Conservation (phyloP, 2,888 invertebrate species). For the Limnephilus rhombicus region DNA sequence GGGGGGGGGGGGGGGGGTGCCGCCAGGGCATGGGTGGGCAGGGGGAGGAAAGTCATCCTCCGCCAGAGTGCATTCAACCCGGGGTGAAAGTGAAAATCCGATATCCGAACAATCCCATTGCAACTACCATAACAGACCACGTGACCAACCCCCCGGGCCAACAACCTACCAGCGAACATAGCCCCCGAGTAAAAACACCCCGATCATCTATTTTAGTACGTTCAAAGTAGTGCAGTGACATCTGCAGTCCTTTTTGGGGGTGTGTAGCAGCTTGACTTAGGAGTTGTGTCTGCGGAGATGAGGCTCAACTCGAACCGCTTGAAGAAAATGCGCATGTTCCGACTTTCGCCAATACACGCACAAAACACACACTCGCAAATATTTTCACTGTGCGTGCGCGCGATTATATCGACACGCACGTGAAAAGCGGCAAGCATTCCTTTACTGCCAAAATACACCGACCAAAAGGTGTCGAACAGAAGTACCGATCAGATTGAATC, state of each 20-base stretch:
- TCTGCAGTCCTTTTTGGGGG: background rate
- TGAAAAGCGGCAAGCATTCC: constrained; percentile 49
- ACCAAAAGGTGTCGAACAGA: background rate
- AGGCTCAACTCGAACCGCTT: constrained; percentile 35
- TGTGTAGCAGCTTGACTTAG: constrained; percentile 10
- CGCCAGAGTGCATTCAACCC: constrained; percentile 77
- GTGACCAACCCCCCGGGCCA: constrained; percentile 40
- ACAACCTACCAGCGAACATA: constrained; percentile 26
- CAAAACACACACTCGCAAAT: background rate
- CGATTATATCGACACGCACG: constrained; percentile 50
- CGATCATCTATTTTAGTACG: background rate
- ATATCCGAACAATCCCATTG: constrained; percentile 64
- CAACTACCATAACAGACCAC: constrained; percentile 56
- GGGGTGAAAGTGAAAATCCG: constrained; percentile 74
- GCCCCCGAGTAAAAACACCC: constrained; percentile 28
- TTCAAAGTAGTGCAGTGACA: background rate
- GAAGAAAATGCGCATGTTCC: constrained; percentile 65
- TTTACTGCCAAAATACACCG: background rate
- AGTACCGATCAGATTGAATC: constrained; percentile 8
- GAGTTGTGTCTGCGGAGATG: constrained; percentile 10
- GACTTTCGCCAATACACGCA: constrained; percentile 28
- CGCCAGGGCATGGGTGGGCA: constrained; percentile 22
- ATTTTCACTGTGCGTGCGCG: constrained; percentile 55
- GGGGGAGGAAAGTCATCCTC: constrained; percentile 70
- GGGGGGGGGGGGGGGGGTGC: constrained; percentile 4